Conservation (phyloP, 2,797 vertebrate genomes). For the Balearica regulorum region DNA sequence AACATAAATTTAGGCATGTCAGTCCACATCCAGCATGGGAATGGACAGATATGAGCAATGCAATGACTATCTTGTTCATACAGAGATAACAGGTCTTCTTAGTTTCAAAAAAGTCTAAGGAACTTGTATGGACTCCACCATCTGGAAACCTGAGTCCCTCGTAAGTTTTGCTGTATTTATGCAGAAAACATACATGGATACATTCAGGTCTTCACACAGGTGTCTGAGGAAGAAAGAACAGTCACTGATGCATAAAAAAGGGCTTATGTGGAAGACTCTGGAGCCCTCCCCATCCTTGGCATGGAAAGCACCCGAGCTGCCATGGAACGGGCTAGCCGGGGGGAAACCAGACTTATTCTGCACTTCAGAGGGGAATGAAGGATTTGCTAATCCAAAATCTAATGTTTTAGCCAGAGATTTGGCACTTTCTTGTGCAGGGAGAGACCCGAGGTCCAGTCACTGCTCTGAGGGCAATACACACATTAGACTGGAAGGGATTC, state of each 20-base stretch:
- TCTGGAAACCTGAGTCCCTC: not conserved
- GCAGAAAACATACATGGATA: not conserved
- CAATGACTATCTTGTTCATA: not conserved
- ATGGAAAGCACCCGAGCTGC: rapidly evolving
- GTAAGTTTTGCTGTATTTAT: not conserved
- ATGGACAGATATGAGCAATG: not conserved
- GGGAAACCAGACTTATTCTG: not conserved
- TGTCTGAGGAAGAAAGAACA: not conserved
- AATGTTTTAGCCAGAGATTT: not conserved
- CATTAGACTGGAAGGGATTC: not conserved
- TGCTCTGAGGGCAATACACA: not conserved
- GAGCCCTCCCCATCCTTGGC: not conserved
- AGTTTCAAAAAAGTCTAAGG: not conserved
- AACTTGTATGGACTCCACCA: not conserved
- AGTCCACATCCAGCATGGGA: not conserved
- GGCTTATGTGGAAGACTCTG: not conserved
- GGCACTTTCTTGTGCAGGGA: not conserved
- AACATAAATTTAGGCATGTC: not conserved
- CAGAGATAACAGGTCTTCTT: not conserved
- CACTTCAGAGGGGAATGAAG: not conserved
- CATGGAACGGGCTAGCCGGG: rapidly evolving
- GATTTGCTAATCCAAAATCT: not conserved
- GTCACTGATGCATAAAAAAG: not conserved
- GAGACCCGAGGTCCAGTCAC: not conserved
- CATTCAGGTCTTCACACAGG: not conserved